phyloP scores from a whole-genome alignment of 2,888 invertebrate species.

The Tinea semifulvella region DNA sequence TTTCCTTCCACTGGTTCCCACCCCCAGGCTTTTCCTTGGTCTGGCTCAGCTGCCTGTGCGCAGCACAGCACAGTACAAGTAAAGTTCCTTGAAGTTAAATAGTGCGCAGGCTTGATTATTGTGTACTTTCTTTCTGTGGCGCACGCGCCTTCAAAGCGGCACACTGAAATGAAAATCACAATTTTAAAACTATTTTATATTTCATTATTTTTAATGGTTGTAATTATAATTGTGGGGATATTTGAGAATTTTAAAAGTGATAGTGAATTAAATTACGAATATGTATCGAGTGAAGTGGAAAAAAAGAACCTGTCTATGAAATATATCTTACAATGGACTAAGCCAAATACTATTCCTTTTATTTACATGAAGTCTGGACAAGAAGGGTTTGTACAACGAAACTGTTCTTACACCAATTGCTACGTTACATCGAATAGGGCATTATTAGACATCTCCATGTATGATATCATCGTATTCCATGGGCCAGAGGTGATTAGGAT shows the following conservation, averaged over 20 bases:
- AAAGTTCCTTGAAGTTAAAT: too few species aligned
- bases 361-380: constrained; percentile 28
- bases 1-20: too few species aligned
- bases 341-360: constrained; percentile 26
- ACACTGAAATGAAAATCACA: too few species aligned
- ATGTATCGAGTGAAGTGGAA: neutral
- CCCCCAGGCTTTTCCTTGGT: too few species aligned
- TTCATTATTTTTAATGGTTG: neutral
- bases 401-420: constrained; percentile 40
- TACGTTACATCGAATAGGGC: constrained; percentile 32
- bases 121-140: too few species aligned
- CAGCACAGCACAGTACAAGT: too few species aligned
- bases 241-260: too few species aligned
- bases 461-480: constrained; percentile 38
- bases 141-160: too few species aligned
- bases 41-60: too few species aligned
- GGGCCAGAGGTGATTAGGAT: constrained; percentile 31
- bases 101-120: too few species aligned
- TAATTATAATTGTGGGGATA: neutral
- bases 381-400: constrained; percentile 28
- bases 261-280: neutral
- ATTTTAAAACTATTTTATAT: neutral
- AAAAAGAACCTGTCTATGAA: too few species aligned
- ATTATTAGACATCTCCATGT: constrained; percentile 30
- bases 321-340: constrained; percentile 36